phyloP scores from a whole-genome alignment of 2,888 invertebrate genomes.

The Nephrotoma guestfalica region DNA sequence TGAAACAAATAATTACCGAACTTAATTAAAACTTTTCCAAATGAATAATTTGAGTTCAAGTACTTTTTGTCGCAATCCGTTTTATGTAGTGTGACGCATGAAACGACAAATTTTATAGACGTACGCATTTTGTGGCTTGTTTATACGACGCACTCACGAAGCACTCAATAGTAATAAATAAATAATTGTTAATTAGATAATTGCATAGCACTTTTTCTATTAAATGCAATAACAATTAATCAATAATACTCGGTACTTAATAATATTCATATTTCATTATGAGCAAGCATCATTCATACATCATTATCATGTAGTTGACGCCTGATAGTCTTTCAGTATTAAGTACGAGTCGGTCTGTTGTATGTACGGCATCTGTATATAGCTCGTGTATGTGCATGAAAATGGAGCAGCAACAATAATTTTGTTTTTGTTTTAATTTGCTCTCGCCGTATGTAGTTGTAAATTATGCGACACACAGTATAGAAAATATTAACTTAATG shows the following conservation, averaged over 20 bases:
- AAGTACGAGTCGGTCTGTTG: background rate
- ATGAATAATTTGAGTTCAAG: background rate
- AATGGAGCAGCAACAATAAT: background rate
- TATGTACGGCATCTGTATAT: background rate
- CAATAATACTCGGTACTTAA: background rate
- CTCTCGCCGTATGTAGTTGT: background rate
- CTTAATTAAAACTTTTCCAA: background rate
- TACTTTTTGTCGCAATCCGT: background rate
- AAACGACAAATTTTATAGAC: background rate
- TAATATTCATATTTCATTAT: background rate
- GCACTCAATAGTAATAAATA: background rate
- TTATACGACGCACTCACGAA: background rate
- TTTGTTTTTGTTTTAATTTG: background rate
- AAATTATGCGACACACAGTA: background rate
- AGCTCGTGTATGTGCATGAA: background rate
- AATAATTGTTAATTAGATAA: background rate
- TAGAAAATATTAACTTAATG: background rate
- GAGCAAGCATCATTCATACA: background rate
- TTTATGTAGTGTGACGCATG: background rate
- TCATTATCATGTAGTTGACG: background rate
- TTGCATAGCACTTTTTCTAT: background rate
- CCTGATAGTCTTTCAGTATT: background rate
- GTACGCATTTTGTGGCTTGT: background rate
- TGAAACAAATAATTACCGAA: background rate
- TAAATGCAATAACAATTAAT: background rate